These are phyloP conservation scores for Brevimyrus niger DNA, from an alignment of 2,113 vertebrate species.

Conservation along the genomic window DNA sequence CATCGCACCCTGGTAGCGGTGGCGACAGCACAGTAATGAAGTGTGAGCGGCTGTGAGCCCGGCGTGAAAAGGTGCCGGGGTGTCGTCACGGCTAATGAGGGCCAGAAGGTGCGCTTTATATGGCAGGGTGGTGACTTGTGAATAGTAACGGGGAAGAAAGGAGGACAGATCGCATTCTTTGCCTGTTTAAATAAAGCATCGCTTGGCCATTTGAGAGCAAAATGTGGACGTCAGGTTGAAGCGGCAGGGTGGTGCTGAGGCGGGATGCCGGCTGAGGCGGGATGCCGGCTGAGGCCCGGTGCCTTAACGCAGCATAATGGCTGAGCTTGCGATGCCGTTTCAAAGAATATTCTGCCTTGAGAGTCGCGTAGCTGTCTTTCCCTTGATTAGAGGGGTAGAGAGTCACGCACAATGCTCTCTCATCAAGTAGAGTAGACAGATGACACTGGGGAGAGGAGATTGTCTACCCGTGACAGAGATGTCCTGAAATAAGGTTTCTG, in stretches of 20 bases:
- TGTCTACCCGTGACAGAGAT: background rate
- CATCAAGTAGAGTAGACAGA: background rate
- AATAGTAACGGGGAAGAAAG: background rate
- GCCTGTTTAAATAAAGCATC: background rate
- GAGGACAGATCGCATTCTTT: background rate
- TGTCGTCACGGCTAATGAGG: background rate
- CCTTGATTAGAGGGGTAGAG: constrained; percentile 33
- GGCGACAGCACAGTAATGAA: background rate
- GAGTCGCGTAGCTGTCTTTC: constrained; percentile 32
- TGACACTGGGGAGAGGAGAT: background rate
- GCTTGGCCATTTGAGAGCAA: background rate
- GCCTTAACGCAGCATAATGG: constrained; percentile 2
- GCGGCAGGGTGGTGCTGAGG: constrained; percentile 5
- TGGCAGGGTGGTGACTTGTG: background rate
- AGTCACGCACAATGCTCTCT: background rate
- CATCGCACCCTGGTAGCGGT: background rate
- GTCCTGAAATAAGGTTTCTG: background rate
- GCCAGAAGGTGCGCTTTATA: background rate
- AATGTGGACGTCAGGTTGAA: background rate
- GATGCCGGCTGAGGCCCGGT: background rate
- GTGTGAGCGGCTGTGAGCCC: background rate
- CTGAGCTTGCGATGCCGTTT: background rate
- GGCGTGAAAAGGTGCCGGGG: background rate
- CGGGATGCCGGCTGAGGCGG: background rate
- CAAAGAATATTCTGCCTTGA: constrained; percentile 22